A percentile compares a stretch with the other conserved stretches of the same genome.
Conservation (phyloP, 2,888 invertebrate genomes). For the Drosophila rubida region DNA sequence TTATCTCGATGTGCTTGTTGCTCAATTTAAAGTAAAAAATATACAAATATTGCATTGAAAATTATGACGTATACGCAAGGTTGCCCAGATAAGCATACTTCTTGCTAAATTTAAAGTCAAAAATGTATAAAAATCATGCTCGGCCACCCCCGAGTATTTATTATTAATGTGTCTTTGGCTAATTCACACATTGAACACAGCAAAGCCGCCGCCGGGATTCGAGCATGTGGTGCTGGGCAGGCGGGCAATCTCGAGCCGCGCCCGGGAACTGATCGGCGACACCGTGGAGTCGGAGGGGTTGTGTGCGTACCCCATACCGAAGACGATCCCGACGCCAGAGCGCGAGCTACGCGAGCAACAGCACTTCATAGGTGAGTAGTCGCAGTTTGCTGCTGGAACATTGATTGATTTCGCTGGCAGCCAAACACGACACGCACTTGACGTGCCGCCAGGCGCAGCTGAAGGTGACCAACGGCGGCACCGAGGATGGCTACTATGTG, state of each 20-base stretch:
- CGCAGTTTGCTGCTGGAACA: too few species aligned
- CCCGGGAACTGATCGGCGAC: conserved; percentile 39
- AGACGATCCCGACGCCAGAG: conserved; percentile 20
- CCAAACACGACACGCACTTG: conserved; percentile 18
- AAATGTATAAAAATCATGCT: too few species aligned
- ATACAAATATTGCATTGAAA: too few species aligned
- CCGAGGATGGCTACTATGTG: conserved; percentile 50
- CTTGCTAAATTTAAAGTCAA: too few species aligned
- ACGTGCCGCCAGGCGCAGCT: conserved; percentile 2
- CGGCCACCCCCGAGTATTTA: too few species aligned
- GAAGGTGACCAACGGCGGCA: conserved; percentile 40
- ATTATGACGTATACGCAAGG: too few species aligned
- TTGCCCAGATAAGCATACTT: too few species aligned
- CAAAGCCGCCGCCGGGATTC: conserved; percentile 33
- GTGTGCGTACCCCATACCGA: conserved; percentile 14
- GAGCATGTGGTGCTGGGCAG: conserved; percentile 31
- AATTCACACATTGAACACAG: conserved; percentile 13
- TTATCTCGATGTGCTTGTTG: too few species aligned
- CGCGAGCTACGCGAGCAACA: conserved; percentile 29
- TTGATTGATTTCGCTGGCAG: conserved; percentile 4
- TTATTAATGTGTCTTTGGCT: too few species aligned
- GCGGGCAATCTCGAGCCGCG: conserved; percentile 23
- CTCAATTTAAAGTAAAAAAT: too few species aligned
- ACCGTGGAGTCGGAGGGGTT: neutral
- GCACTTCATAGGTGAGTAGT: conserved; percentile 45